phyloP scores from a whole-genome alignment of 2,113 vertebrate genomes.

The Rhea pennata region DNA sequence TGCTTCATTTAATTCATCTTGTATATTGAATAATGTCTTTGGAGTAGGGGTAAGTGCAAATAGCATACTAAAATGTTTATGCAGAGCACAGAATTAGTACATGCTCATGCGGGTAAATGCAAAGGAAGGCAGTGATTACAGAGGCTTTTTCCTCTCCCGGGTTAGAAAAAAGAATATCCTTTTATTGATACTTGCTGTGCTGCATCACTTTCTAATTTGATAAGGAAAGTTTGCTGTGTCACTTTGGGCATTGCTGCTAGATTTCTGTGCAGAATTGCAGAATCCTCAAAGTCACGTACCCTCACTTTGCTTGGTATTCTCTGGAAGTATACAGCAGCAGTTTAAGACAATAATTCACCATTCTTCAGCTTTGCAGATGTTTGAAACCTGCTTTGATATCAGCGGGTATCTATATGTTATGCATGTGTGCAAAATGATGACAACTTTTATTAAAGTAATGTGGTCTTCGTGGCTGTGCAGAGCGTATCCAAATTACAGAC shows the following conservation, averaged over 20 bases:
- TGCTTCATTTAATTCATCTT: background rate
- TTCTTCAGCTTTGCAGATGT: background rate
- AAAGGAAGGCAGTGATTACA: background rate
- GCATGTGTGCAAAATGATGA: background rate
- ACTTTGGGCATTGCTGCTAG: background rate
- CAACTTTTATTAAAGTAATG: fast-evolving
- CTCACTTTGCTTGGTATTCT: background rate
- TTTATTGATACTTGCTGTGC: background rate
- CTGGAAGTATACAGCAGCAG: background rate
- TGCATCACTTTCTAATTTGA: fast-evolving
- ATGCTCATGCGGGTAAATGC: background rate
- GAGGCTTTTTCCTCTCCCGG: background rate
- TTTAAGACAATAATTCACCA: background rate
- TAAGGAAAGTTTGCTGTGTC: background rate
- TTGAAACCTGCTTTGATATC: background rate
- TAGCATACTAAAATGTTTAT: fast-evolving
- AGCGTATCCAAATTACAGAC: background rate
- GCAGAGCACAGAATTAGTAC: background rate
- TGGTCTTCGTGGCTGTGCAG: background rate
- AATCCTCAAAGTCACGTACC: background rate
- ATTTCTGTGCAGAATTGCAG: background rate
- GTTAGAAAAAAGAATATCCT: background rate
- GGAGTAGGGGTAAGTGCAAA: background rate
- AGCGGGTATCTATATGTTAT: background rate
- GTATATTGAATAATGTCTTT: fast-evolving